Percentiles rank a stretch among this genome's conserved stretches.
Conservation (phyloP, 2,888 invertebrate genomes). For the Notodonta ziczac region DNA sequence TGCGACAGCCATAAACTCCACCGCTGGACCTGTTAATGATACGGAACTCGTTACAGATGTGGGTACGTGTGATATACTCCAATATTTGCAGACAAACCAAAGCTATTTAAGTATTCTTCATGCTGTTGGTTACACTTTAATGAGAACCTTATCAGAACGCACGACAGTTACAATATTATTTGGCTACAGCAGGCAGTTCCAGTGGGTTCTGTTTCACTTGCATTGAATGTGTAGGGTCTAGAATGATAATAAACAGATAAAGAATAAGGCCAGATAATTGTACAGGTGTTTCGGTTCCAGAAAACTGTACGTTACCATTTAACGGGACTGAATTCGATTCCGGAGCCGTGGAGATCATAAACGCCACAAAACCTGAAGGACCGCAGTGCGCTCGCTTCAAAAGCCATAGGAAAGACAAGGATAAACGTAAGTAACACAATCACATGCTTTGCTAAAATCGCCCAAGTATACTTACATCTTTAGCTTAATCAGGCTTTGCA, state of each 20-base stretch:
- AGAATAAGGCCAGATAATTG: too few relatives aligned
- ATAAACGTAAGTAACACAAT: slow-evolving; percentile 59
- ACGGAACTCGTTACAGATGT: slow-evolving; percentile 60
- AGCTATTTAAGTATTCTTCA: too few relatives aligned
- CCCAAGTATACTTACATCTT: too few relatives aligned
- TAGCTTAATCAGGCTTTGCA: too few relatives aligned
- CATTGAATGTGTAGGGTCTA: too few relatives aligned
- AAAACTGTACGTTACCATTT: slow-evolving; percentile 64
- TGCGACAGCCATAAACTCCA: slow-evolving; percentile 64
- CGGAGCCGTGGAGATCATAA: slow-evolving; percentile 68
- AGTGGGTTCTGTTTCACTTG: too few relatives aligned
- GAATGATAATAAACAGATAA: too few relatives aligned
- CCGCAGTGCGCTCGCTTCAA: slow-evolving; percentile 69
- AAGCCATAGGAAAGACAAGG: slow-evolving; percentile 74
- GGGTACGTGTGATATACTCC: slow-evolving; percentile 48
- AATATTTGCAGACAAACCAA: neutral
- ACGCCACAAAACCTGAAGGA: slow-evolving; percentile 59
- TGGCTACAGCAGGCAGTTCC: too few relatives aligned
- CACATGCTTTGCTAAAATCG: neutral
- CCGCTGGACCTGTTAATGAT: slow-evolving; percentile 58
- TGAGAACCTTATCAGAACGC: too few relatives aligned
- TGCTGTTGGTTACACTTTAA: too few relatives aligned
- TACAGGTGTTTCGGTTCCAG: slow-evolving; percentile 46
- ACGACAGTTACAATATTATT: too few relatives aligned
- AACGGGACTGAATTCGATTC: slow-evolving; percentile 58